These are phyloP conservation scores for Druon quercuslanigerum DNA, from an alignment of 1,140 invertebrate genomes.

Conservation along the genomic window DNA sequence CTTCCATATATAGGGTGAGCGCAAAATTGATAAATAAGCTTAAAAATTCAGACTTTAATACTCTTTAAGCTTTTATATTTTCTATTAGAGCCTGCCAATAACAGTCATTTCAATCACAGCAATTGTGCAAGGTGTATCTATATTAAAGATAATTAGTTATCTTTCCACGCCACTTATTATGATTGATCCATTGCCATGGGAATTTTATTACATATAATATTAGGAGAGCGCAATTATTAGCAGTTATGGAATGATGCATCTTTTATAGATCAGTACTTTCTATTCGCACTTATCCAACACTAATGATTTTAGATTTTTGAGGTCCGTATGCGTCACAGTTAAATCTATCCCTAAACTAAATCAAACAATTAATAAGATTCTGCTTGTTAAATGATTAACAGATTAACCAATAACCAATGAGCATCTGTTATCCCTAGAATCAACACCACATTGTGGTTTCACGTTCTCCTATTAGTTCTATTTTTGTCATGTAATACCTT, in stretches of 20 bases:
- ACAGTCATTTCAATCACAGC: slow-evolving; percentile 16
- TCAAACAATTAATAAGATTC: too few relatives aligned
- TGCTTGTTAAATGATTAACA: too few relatives aligned
- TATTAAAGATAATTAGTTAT: too few relatives aligned
- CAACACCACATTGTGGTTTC: too few relatives aligned
- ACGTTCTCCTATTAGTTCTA: too few relatives aligned
- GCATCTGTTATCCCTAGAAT: too few relatives aligned
- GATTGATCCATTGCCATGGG: slow-evolving; percentile 15
- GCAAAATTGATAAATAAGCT: not conserved
- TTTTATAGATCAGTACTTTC: slow-evolving; percentile 13
- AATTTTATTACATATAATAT: slow-evolving; percentile 8
- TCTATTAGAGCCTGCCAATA: not conserved
- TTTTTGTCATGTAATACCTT: too few relatives aligned
- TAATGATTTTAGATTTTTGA: too few relatives aligned
- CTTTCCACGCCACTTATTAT: not conserved
- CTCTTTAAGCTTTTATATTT: not conserved
- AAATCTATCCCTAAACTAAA: too few relatives aligned
- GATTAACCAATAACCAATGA: too few relatives aligned
- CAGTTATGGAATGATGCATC: not conserved
- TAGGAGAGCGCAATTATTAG: not conserved
- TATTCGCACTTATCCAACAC: not conserved
- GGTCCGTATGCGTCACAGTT: too few relatives aligned
- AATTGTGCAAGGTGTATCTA: not conserved
- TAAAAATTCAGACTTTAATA: not conserved
- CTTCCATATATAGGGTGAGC: slow-evolving; percentile 5